Evolutionary conservation across 2,113 vertebrate genomes (phyloP), one percentile per base, ranked within the genome.

Genomic region (Callocephalon fimbriatum): DNA sequence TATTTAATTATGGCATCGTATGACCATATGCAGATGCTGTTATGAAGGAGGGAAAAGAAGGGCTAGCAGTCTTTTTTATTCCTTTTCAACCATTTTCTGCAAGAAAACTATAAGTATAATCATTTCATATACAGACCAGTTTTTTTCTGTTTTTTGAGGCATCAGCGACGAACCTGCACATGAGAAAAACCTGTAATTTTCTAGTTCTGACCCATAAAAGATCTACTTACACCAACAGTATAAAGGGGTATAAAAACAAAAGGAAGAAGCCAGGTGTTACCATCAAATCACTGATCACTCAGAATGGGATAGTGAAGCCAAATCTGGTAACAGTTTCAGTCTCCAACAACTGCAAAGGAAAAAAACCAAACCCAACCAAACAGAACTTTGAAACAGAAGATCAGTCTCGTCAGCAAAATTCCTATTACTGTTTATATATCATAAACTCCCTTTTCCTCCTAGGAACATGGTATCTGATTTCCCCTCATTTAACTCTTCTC

Each of bases 21-120:
- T 25, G 4, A n/a, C 12, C 5, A 0, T 42, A 15, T 32, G n/a
- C 14, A 50, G 14, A 42, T 1, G 21, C 6, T 44, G 19, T 18
- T 45, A 45, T 17, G 22, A 65, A 62, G 27, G 7, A 86, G 0
- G 5, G 35, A 35, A 72, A 75, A 68, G 21, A 37, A 78, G 2
- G 17, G 5, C 4, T 65, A 72, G 19, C 1, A 20, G 12, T 31
- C 3, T 11, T 68, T 76, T 93, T 79, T 25, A 54, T 56, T 86
- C 6, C 4, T 89, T 89, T 11, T 44, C 13, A 38, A 65, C 10
- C 12, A 26, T 27, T 51, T 84, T 19, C 2, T 38, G 15, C 6
- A 66, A 38, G 31, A 87, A 86, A 86, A 22, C 10, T 8, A 6
- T 17, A n/a, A 40, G 7, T 44, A 4, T 27, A 35, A 59, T 4